Conservation (phyloP, 2,888 invertebrate genomes). For the Dolomedes plantarius region DNA sequence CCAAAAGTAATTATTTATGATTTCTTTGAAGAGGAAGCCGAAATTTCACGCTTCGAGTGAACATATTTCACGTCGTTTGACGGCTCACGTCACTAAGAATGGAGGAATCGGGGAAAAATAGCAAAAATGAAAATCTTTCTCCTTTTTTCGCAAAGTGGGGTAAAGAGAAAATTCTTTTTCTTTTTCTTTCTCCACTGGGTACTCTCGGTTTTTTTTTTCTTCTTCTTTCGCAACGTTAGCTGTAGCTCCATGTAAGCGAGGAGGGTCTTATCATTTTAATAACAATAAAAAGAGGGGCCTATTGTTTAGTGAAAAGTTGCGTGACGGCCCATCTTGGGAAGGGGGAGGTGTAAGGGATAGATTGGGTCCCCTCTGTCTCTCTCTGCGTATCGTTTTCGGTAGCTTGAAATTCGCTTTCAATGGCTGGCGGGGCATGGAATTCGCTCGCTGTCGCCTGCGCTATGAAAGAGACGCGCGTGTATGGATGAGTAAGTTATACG, state of each 20-base stretch:
- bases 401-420: background rate
- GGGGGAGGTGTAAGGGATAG: slow-evolving; percentile 10
- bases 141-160: slow-evolving; percentile 41
- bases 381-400: background rate
- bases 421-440: no score
- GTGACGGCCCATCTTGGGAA: slow-evolving; percentile 37
- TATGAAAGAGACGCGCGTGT: no score
- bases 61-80: slow-evolving; percentile 65
- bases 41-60: slow-evolving; percentile 64
- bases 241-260: slow-evolving; percentile 33
- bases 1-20: slow-evolving; percentile 70
- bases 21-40: slow-evolving; percentile 71
- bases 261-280: slow-evolving; percentile 62
- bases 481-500: no score
- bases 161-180: slow-evolving; percentile 24
- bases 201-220: slow-evolving; percentile 11
- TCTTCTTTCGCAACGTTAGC: slow-evolving; percentile 1
- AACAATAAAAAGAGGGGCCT: slow-evolving; percentile 54
- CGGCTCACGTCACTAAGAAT: slow-evolving; percentile 57
- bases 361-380: background rate
- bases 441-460: no score
- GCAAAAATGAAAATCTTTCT: slow-evolving; percentile 32
- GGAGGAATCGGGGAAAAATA: slow-evolving; percentile 23
- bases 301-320: slow-evolving; percentile 60
- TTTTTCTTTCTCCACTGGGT: slow-evolving; percentile 19